Evolutionary conservation across 2,797 vertebrate genomes (phyloP), one percentile per base, ranked within the genome.

Genomic region (Numenius phaeopus): DNA sequence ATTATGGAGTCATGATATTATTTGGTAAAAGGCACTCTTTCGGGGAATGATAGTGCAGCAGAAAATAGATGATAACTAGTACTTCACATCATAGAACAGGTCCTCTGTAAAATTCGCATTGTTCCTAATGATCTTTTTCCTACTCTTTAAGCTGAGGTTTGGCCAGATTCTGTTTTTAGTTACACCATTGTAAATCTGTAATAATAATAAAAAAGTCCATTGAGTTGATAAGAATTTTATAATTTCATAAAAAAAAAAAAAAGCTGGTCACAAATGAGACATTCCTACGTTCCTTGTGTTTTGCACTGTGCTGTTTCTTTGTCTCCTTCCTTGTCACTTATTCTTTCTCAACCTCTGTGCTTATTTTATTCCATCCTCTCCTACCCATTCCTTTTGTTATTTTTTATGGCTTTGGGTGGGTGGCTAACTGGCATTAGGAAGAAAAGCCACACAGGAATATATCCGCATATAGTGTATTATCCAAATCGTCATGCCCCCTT

Each of bases 381-480:
- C 30, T 75, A 73, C 37, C 59, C 52, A 66, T 84, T 92, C 22
- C 47, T 90, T 77, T 70, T 86, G 62, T 75, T 93, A 50, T 57
- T 84, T 96, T 94, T 90, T 91, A 71, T 88, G 84, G 46, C 37
- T 91, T 87, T 92, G 39, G 72, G 57, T 83, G 79, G 57, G 87
- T 92, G 71, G 57, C 81, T 83, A 81, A 62, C 52, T 58, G 81
- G 90, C 44, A 78, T 66, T 72, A 87, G 57, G 79, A 96, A 91
- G 62, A 91, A 96, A 96, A 92, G 40, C 58, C 23, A 72, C 75
- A 55, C 61, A 94, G 50, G 57, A 94, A 76, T 72, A 86, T 58
- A 91, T 19, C 40, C 3, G 2, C 58, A 62, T 30, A 40, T 7
- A 83, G 34, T 14, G 57, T 78, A 64, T 81, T 91, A 89, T 54